Conservation (phyloP, 2,113 vertebrate genomes). For the Oreochromis aureus region DNA sequence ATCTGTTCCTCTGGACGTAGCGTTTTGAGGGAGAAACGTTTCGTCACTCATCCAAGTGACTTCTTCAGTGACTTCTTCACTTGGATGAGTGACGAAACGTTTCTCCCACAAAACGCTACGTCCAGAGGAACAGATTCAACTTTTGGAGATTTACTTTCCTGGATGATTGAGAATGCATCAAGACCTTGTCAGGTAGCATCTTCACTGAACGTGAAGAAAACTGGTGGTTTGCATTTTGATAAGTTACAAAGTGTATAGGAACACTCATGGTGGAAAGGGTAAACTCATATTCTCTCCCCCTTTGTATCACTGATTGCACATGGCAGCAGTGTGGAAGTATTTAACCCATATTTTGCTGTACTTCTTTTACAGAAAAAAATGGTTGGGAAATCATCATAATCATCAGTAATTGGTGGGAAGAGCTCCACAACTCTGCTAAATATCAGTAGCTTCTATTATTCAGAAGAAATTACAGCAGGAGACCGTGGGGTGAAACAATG, state of each 20-base stretch:
- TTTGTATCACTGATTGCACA: not conserved
- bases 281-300: not conserved
- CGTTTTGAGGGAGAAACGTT: too few relatives aligned
- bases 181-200: not conserved
- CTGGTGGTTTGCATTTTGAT: not conserved
- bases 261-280: not conserved
- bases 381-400: not conserved
- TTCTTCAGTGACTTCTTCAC: too few relatives aligned
- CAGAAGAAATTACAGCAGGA: not conserved
- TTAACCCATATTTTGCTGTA: not conserved
- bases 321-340: not conserved
- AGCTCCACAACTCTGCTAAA: too few relatives aligned
- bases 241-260: not conserved
- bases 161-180: too few relatives aligned
- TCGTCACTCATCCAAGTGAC: too few relatives aligned
- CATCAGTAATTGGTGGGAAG: not conserved
- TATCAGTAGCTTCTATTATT: not conserved
- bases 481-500: not conserved
- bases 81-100: too few relatives aligned
- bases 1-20: too few relatives aligned
- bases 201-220: not conserved
- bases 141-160: too few relatives aligned
- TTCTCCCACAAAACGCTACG: too few relatives aligned
- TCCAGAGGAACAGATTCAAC: too few relatives aligned
- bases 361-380: not conserved